These are phyloP conservation scores for Yponomeuta evonymella DNA, from an alignment of 2,888 invertebrate species.

Conservation along the genomic window DNA sequence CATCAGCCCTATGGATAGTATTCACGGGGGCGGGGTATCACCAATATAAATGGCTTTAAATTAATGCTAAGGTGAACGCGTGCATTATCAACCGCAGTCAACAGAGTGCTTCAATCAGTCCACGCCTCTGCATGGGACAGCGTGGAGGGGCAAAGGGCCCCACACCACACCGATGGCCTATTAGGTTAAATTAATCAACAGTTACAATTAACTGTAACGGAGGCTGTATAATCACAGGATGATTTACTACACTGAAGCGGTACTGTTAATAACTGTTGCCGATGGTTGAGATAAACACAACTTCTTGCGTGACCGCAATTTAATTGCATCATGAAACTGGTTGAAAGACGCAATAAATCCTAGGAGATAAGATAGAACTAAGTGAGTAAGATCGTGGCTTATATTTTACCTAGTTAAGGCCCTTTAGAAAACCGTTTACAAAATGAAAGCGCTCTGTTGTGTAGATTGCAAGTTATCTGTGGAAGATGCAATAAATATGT, in stretches of 20 bases:
- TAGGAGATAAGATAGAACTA: conserved; percentile 36
- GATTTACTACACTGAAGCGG: not conserved
- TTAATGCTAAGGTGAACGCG: conserved; percentile 58
- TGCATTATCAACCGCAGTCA: conserved; percentile 34
- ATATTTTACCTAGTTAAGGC: conserved; percentile 15
- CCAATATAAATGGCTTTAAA: conserved; percentile 40
- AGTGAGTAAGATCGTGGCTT: conserved; percentile 7
- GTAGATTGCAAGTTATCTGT: conserved; percentile 15
- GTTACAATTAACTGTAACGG: not conserved
- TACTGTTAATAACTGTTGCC: conserved; percentile 1
- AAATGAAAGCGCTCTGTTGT: conserved; percentile 30
- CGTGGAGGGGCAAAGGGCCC: conserved; percentile 1
- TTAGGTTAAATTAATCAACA: conserved; percentile 1
- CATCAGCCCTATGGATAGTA: conserved; percentile 21
- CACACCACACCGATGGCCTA: conserved; percentile 5
- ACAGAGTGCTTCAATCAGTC: conserved; percentile 38
- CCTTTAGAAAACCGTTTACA: conserved; percentile 31
- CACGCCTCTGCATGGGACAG: conserved; percentile 42
- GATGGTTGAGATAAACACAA: conserved; percentile 26
- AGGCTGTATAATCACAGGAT: conserved; percentile 6
- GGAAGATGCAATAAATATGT: conserved; percentile 3
- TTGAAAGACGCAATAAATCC: conserved; percentile 38
- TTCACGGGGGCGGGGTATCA: conserved; percentile 42
- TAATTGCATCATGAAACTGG: conserved; percentile 34
- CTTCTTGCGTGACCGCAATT: conserved; percentile 36